Evolutionary conservation across 2,797 vertebrate genomes (phyloP).

Genomic region (Strix occidentalis): DNA sequence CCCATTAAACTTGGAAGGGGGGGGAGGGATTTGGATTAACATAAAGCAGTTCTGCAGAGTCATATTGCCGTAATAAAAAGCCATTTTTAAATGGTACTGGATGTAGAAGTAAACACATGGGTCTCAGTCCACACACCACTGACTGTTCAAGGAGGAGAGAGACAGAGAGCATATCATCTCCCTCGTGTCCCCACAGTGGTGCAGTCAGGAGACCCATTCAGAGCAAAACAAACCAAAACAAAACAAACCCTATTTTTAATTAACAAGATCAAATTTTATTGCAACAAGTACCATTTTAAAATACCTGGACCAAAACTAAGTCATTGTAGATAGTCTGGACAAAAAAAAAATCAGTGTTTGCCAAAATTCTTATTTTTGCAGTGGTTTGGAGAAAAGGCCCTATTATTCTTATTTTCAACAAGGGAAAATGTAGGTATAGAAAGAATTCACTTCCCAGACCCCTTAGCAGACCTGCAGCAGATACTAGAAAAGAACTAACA

Average conservation of each 20-base stretch:
- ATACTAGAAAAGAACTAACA: not conserved
- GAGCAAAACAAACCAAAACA: not conserved
- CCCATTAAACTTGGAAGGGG: not conserved
- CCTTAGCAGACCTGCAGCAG: not conserved
- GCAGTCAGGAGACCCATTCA: not conserved
- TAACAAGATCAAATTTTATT: not conserved
- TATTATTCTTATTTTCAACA: not conserved
- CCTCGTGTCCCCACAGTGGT: not conserved
- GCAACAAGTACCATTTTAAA: not conserved
- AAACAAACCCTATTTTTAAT: not conserved
- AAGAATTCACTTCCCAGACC: not conserved
- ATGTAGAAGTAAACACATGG: not conserved
- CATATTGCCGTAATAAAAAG: not conserved
- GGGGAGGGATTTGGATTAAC: not conserved
- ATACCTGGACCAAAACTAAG: not conserved
- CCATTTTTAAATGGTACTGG: not conserved
- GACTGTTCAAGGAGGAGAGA: not conserved
- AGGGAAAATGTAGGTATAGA: not conserved
- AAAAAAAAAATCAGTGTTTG: not conserved
- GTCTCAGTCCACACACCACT: accelerated
- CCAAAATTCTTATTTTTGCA: not conserved
- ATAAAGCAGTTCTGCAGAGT: not conserved
- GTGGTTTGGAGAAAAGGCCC: not conserved
- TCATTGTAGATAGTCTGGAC: not conserved
- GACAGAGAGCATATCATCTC: not conserved